Evolutionary conservation across 2,888 invertebrate species (phyloP), one percentile per base, ranked within the genome.

Genomic region (Heliconius ethilla): DNA sequence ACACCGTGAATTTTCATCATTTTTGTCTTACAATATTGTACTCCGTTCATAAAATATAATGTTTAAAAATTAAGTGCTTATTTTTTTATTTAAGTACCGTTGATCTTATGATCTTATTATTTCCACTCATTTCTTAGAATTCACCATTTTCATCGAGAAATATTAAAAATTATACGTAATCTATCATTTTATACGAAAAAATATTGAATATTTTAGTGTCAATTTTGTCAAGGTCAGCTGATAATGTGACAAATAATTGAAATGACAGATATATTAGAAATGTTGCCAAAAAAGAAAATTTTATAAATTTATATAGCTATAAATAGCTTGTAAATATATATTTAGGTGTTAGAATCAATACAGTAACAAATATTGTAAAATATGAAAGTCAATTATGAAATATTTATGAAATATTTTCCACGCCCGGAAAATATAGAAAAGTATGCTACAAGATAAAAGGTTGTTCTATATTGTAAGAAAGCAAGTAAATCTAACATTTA

Each of bases 1-100:
- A 78, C 33, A 78, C 62, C 62, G 78, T 75, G 79, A 63, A 80
- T 67, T 72, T 74, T 79, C 40, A 18, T 25, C 82, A 83, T 82
- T 75, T 73, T 69, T 69, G 25, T 69, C 25, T 40, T 25, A n/a
- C 40, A 25, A 69, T 69, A 69, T 69, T 80, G 59, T 33, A 72
- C n/a, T n/a, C 9, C 3, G 59, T 33, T 33, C n/a, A 6, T 59
- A 13, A 33, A 59, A 59, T 72, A 72, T 33, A 59, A 33, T 59
- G 6, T 72, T 13, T 7, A 33, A 59, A 33, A 55, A 5, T 72
- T n/a, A 72, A 72, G 72, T 72, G 59, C 33, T 59, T 59, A 55
- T 59, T 33, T 59, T 55, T 72, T 51, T 7, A 72, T 59, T 59
- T 59, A 55, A 33, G 59, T 72, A n/a, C 11, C 55, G 33, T n/a